Evolutionary conservation across 2,113 vertebrate genomes (phyloP), one percentile per base, ranked within the genome.

Genomic region (Aix galericulata): DNA sequence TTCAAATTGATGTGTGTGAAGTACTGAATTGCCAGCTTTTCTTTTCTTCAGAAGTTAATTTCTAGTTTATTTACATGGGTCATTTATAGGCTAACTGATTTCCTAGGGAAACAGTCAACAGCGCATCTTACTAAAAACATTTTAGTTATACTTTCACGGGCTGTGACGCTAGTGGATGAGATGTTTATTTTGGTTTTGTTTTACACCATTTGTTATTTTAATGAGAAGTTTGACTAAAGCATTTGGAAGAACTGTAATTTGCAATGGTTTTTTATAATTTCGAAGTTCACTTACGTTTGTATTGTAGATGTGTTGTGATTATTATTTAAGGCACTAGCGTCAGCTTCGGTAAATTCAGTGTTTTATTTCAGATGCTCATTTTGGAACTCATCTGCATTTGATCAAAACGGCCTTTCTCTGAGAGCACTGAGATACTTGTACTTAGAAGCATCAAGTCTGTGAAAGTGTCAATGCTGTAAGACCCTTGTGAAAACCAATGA

Each of bases 11-110:
- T 75, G 8, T 13, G 2, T 89, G 14, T 67, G 66, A 85, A 69
- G 34, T 58, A 53, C 59, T 62, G 79, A 88, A 58, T 71, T 93
- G 21, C 36, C 52, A 56, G 50, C 36, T 80, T 78, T 75, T 16
- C 15, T 59, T 59, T 62, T 58, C 50, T 75, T 53, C 20, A 25
- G 15, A 69, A 86, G 56, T 59, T 88, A 78, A 83, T 88, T 93
- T 63, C 42, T 76, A 9, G 44, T 91, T 91, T 86, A 53, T 86
- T 93, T 83, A 58, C 40, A 13, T 26, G 76, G 52, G 76, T 81
- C 88, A 77, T 40, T 76, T 88, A 25, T 77, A 67, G 73, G 73
- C 68, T 82, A 95, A 94, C 71, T 77, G 76, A 59, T 93, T 96
- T 95, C 32, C 68, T 63, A 40, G 20, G 55, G 79, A 91, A 87